A percentile compares a stretch with the other conserved stretches of the same genome.
Conservation (phyloP, 2,797 vertebrate species). For the Acrocephalus scirpaceus region DNA sequence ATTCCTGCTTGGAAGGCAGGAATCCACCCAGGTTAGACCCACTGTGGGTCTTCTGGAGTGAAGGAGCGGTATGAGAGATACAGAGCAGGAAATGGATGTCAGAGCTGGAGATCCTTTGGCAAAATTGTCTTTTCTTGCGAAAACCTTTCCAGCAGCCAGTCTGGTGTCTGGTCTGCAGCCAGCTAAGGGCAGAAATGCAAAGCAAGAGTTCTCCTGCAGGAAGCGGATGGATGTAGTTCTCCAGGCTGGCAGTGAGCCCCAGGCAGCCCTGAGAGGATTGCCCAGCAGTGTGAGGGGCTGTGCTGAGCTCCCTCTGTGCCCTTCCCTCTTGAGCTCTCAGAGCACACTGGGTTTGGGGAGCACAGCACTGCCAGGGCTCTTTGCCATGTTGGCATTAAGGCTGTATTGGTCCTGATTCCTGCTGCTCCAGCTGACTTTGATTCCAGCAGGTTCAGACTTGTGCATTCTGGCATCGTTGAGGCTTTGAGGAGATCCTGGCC, state of each 20-base stretch:
- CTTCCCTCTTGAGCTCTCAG: not conserved
- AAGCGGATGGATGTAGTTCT: not conserved
- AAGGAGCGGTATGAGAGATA: not conserved
- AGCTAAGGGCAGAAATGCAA: not conserved
- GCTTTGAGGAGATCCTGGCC: not conserved
- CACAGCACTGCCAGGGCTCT: not conserved
- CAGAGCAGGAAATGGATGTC: not conserved
- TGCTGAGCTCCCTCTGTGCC: not conserved
- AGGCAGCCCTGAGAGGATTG: not conserved
- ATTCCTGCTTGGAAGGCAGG: not conserved
- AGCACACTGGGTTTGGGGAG: rapidly evolving
- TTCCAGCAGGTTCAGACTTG: slow-evolving; percentile 7
- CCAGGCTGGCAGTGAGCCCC: not conserved
- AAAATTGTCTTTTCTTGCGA: not conserved
- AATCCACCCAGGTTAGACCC: not conserved
- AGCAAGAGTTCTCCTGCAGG: not conserved
- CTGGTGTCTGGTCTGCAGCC: not conserved
- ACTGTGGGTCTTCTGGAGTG: not conserved
- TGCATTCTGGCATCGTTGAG: not conserved
- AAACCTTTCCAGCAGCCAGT: not conserved
- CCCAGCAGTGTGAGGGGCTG: not conserved
- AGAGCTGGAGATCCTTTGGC: not conserved
- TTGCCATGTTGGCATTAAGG: not conserved
- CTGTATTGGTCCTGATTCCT: not conserved
- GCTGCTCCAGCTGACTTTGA: not conserved